Percentiles rank a stretch among this genome's conserved stretches.
These are phyloP conservation scores for Trialeurodes vaporariorum DNA, from an alignment of 1,140 invertebrate genomes.

Conservation along the genomic window DNA sequence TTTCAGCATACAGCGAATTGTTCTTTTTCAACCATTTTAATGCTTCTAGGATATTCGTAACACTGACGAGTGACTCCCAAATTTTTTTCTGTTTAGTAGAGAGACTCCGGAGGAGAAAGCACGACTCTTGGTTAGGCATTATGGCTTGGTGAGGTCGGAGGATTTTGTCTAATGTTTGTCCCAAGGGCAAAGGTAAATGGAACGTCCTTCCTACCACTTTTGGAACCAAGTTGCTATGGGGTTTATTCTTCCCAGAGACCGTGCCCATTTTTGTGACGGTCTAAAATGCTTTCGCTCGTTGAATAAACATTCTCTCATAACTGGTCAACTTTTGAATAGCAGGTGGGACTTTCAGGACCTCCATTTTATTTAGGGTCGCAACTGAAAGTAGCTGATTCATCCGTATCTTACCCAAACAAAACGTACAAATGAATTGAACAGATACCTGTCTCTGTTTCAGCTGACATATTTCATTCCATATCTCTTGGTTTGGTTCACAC, in stretches of 20 bases:
- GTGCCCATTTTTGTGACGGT: no score
- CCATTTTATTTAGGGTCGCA: conserved; percentile 22
- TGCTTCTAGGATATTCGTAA: conserved; percentile 20
- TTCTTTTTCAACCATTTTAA: conserved; percentile 19
- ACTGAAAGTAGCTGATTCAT: conserved; percentile 13
- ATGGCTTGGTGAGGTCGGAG: conserved; percentile 18
- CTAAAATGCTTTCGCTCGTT: conserved; percentile 32
- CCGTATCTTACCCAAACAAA: conserved; percentile 17
- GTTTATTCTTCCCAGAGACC: conserved; percentile 28
- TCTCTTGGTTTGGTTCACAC: conserved; percentile 3
- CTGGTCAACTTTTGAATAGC: conserved; percentile 23
- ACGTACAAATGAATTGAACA: conserved; percentile 13
- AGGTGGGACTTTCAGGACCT: conserved; percentile 12
- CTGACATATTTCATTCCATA: background rate
- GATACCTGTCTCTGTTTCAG: conserved; percentile 17
- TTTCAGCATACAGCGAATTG: conserved; percentile 23
- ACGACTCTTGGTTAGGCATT: conserved; percentile 23
- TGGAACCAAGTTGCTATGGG: conserved; percentile 21
- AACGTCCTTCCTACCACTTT: conserved; percentile 30
- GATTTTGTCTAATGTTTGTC: conserved; percentile 27
- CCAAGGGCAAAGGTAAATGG: conserved; percentile 30
- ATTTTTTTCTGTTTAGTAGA: conserved; percentile 21
- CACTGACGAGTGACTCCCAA: conserved; percentile 22
- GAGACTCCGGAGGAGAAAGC: conserved; percentile 23
- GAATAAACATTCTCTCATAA: conserved; percentile 27